Evolutionary conservation across 2,888 invertebrate species (phyloP).

Genomic region (Perizoma affinitatum): DNA sequence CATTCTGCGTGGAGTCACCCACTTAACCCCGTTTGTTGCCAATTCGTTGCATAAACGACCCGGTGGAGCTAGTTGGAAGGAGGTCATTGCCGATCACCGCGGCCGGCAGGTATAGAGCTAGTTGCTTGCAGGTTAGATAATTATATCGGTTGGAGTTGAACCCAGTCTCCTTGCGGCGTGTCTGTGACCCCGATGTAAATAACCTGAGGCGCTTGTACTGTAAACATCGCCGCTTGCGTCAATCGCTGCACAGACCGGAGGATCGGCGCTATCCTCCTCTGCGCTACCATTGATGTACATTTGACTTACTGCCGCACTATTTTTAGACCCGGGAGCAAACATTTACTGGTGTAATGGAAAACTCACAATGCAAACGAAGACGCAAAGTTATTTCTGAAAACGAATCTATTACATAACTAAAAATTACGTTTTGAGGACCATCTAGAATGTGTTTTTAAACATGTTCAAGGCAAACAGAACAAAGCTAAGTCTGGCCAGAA

Average conservation of each 20-base stretch:
- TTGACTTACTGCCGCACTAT: conserved; percentile 57
- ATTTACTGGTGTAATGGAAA: conserved; percentile 47
- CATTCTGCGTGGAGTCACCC: conserved; percentile 65
- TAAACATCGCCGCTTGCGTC: conserved; percentile 81
- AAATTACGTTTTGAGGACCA: not conserved
- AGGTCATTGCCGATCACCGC: conserved; percentile 72
- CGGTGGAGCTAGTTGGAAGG: conserved; percentile 58
- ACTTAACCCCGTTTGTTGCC: conserved; percentile 63
- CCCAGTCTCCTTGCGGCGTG: conserved; percentile 77
- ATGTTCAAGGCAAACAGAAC: not conserved
- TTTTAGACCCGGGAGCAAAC: conserved; percentile 52
- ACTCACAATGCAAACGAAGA: conserved; percentile 46
- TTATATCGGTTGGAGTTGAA: conserved; percentile 77
- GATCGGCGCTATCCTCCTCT: conserved; percentile 36
- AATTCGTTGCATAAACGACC: conserved; percentile 80
- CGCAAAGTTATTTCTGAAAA: conserved; percentile 40
- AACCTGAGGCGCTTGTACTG: conserved; percentile 78
- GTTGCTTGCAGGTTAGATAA: conserved; percentile 69
- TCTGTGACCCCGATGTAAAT: conserved; percentile 84
- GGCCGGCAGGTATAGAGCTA: conserved; percentile 51
- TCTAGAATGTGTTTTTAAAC: not conserved
- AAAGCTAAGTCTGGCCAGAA: not conserved
- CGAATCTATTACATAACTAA: conserved; percentile 39
- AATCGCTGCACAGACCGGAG: conserved; percentile 56
- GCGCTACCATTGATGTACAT: conserved; percentile 60